phyloP scores from a whole-genome alignment of 2,113 vertebrate genomes.

The Dicerorhinus sumatrensis region DNA sequence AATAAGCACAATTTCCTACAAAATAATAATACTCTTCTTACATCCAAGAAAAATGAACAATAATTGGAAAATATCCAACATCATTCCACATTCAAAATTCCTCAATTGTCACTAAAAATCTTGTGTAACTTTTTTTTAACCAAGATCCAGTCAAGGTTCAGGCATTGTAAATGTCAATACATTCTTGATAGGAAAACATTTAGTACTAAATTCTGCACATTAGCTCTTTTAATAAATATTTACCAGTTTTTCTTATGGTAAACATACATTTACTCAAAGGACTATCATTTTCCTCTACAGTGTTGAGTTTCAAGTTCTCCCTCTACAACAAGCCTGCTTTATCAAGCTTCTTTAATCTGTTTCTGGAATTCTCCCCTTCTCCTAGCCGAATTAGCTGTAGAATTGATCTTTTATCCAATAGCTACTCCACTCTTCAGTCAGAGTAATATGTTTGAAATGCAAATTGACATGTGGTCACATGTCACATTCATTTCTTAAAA shows the following conservation, averaged over 20 bases:
- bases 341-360: constrained; percentile 10
- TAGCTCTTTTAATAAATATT: constrained; percentile 48
- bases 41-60: not conserved
- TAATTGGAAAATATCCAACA: constrained; percentile 3
- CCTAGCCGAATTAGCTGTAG: constrained; percentile 50
- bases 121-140: not conserved
- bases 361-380: constrained; percentile 48
- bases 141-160: constrained; percentile 1
- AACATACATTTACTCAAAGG: constrained; percentile 50
- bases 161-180: constrained; percentile 30
- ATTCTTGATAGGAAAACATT: constrained; percentile 42
- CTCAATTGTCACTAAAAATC: constrained; percentile 20
- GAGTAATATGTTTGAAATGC: constrained; percentile 63
- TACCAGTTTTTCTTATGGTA: constrained; percentile 16
- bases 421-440: not conserved
- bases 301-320: constrained; percentile 51
- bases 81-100: not conserved
- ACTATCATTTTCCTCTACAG: constrained; percentile 59
- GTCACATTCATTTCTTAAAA: constrained; percentile 28
- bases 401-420: constrained; percentile 69
- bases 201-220: constrained; percentile 40
- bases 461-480: not conserved
- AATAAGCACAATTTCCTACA: not conserved
- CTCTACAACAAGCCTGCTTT: constrained; percentile 18
- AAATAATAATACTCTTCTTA: not conserved